Conservation (phyloP, 2,797 vertebrate species). For the Psittacula echo region DNA sequence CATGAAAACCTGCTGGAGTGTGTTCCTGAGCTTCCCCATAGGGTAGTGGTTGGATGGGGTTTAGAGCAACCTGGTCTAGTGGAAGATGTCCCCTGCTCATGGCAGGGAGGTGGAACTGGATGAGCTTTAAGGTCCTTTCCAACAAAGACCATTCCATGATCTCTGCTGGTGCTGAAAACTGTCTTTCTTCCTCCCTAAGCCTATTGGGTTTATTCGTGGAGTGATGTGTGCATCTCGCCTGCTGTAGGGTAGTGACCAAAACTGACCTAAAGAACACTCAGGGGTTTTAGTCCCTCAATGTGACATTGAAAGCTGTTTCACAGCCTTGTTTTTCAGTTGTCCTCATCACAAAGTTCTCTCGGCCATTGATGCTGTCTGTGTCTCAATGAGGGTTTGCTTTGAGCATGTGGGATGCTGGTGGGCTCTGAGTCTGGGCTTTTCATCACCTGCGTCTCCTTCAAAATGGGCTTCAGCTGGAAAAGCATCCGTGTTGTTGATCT, state of each 20-base stretch:
- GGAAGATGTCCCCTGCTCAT: neutral
- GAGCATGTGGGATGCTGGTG: neutral
- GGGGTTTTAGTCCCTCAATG: neutral
- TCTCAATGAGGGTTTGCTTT: rapidly evolving
- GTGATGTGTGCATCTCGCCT: rapidly evolving
- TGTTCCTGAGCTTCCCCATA: rapidly evolving
- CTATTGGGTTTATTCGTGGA: neutral
- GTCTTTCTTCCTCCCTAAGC: neutral
- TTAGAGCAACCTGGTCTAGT: neutral
- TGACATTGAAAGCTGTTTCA: neutral
- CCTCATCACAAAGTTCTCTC: neutral
- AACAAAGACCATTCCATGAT: neutral
- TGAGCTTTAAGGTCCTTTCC: neutral
- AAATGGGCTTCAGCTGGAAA: neutral
- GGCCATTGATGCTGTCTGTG: rapidly evolving
- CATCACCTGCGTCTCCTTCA: rapidly evolving
- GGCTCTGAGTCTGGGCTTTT: rapidly evolving
- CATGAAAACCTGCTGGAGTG: rapidly evolving
- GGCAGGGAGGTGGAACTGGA: neutral
- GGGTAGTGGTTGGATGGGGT: neutral
- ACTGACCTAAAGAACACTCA: rapidly evolving
- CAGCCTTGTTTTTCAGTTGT: rapidly evolving
- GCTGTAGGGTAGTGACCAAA: neutral
- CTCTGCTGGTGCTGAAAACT: neutral
- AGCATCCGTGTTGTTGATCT: neutral